Base-by-base conservation (phyloP, 1,140 invertebrate species). In the Popillia japonica region DNA sequence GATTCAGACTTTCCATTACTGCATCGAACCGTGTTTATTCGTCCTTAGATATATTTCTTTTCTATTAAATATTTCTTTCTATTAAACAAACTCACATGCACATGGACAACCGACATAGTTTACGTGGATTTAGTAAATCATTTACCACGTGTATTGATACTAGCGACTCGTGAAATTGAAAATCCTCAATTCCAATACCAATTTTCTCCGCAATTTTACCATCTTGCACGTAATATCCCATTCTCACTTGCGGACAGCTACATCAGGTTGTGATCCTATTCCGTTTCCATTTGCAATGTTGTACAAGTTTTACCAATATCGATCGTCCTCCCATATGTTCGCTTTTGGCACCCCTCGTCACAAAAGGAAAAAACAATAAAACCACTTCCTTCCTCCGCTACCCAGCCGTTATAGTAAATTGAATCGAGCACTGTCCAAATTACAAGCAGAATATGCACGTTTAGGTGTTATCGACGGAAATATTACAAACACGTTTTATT, bases 301-400 rank as follows among this genome's bases (percentile, higher is more conserved):
- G 27, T 27, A 27, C 61, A 68, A 68, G 10, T 27, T 68, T 68
- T 68, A 68, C 61, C 61, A n/a, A 68, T 68, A 68, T 68, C 61
- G 61, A 68, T 68, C n/a, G n/a, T n/a, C n/a, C 61, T 68, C 22
- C 61, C 61, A 68, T 68, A 68, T 68, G 61, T 68, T 34, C 23
- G 27, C 10, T 20, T 23, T 34, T 68, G 22, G 61, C 61, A 68
- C 23, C 61, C 61, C 61, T 68, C 61, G 20, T 68, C 61, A 68
- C 20, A 68, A 48, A 48, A 48, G 4, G 27, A 55, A 55, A 64
- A 68, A 68, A 68, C 61, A 68, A 68, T 68, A 68, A 68, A 68
- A 68, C 61, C 61, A 68, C 61, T 68, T 68, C 61, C 61, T 68
- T 68, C 61, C 61, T 68, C 22, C 27, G 11, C 20, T 34, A 34